Base-by-base conservation (phyloP, 2,888 invertebrate genomes). In the Chrysolina oricalcia region DNA sequence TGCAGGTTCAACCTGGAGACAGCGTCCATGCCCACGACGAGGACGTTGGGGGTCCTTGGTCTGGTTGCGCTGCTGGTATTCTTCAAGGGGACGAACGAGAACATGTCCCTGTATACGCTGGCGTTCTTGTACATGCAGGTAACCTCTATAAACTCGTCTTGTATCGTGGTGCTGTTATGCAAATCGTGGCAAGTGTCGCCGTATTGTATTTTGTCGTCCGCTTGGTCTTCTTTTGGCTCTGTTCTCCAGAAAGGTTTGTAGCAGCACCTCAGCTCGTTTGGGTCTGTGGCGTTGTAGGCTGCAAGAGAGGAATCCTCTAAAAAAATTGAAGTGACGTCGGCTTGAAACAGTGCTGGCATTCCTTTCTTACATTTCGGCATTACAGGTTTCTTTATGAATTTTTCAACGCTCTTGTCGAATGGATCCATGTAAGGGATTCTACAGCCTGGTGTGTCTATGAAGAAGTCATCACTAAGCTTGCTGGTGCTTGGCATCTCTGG, bases 1-100 rank as follows among this genome's bases (percentile, higher is more conserved):
- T 95, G 92, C 81, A 97, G 94, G 88, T 97, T 97, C 78, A 96
- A 89, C 81, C 97, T 91, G 0, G 97, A 97, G 35, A 97, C 92
- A 10, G 96, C 94, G 86, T 97, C 97, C 63, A 97, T 89, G 11
- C 97, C 97, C 77, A 97, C 88, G 43, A 97, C 89, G 77, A 97
- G 90, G 0, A 98, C 92, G 80, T 94, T 96, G 64, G 93, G 81
- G n/a, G 77, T 81, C 21, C 43, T 41, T 13, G 50, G n/a, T 21
- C 19, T 17, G 15, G 19, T 21, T 4, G 40, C 62, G 0, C 27
- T 17, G 23, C 74, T 85, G 56, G 80, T 73, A 41, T 59, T 76
- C 81, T 90, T 89, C 80, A 90, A 87, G 23, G 91, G 92, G 13
- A 93, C 90, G 84, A 94, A 94, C 35, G 92, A 87, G 85, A 93